These are phyloP conservation scores for Cladopsammia gracilis DNA, from an alignment of 64 coral and sea anemone genomes.

Conservation along the genomic window DNA sequence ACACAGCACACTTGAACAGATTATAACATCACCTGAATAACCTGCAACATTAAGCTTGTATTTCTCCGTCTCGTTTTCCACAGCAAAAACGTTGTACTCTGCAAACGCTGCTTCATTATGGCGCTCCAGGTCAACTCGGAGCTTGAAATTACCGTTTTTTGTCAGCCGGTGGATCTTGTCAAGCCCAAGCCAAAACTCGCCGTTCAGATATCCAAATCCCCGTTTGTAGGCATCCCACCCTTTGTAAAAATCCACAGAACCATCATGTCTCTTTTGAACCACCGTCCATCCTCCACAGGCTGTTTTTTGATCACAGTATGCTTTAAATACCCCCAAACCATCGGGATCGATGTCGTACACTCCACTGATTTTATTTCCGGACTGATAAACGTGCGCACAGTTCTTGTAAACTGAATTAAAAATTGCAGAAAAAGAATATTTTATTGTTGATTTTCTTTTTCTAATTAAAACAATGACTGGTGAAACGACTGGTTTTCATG, in stretches of 20 bases:
- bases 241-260: not conserved
- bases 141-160: not conserved
- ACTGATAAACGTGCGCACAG: not conserved
- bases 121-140: no score
- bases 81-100: not conserved
- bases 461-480: no score
- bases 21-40: no score
- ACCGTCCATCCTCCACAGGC: not conserved
- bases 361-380: not conserved
- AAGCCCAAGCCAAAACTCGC: not conserved
- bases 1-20: no score
- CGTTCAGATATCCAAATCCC: not conserved
- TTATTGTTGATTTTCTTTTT: no score
- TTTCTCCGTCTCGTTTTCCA: no score
- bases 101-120: conserved; percentile 2
- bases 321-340: not conserved
- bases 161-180: conserved; percentile 4
- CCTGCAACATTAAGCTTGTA: no score
- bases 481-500: no score
- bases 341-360: conserved; percentile 2
- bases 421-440: no score
- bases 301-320: not conserved
- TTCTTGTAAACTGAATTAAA: not conserved
- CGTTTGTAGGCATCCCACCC: conserved; percentile 10
- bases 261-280: not conserved